These are phyloP conservation scores for Orchestia grillus DNA, from an alignment of 1,140 invertebrate species.

Conservation along the genomic window DNA sequence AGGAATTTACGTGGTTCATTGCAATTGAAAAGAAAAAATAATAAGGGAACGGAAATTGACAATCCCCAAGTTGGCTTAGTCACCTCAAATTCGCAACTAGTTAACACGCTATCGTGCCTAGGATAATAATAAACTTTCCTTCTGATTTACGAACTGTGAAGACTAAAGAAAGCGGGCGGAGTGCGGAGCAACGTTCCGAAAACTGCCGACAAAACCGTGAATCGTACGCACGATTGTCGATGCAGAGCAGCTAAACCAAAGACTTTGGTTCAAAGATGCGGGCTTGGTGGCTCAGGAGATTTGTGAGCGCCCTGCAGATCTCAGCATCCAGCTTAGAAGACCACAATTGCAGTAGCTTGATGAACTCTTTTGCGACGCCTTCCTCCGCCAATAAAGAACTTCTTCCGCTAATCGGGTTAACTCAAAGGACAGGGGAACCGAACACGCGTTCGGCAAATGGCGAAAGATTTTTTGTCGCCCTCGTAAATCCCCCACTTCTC, in stretches of 20 bases:
- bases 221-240: background rate
- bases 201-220: background rate
- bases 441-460: background rate
- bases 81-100: background rate
- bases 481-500: background rate
- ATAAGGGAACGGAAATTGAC: background rate
- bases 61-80: background rate
- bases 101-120: background rate
- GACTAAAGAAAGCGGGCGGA: background rate
- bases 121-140: background rate
- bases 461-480: background rate
- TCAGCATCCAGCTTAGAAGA: background rate
- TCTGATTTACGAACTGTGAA: background rate
- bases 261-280: background rate
- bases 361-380: slow-evolving; percentile 30
- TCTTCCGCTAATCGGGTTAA: slow-evolving; percentile 21
- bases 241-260: background rate
- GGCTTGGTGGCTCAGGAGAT: background rate
- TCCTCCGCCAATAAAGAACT: slow-evolving; percentile 43
- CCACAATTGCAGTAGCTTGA: background rate
- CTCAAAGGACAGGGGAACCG: background rate
- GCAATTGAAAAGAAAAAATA: background rate
- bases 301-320: background rate
- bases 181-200: background rate
- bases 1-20: background rate